Base-by-base conservation (phyloP, 2,797 vertebrate genomes). In the Tokudaia tokunoshimensis region DNA sequence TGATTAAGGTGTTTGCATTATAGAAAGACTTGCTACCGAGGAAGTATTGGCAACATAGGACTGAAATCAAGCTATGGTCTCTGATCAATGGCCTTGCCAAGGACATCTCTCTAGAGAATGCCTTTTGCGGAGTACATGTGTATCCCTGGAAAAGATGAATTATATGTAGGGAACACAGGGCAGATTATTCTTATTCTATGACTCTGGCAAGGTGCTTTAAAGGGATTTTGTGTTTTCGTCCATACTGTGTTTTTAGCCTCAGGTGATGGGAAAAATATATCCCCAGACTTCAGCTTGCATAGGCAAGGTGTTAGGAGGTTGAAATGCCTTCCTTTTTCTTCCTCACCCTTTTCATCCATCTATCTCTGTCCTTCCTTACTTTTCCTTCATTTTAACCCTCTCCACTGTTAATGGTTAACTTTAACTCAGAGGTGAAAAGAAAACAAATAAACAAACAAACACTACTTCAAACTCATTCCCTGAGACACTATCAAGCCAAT, bases 1-100 rank as follows among this genome's bases (percentile, higher is more conserved):
- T 96, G 97, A 98, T 97, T 81, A 97, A 98, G 94, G 94, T 72
- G 80, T 95, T 94, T 93, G 72, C 44, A 59, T 78, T 75, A 41
- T 19, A 59, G 82, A 93, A 94, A 83, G 26, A 92, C 94, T 93
- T 41, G 26, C 83, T 92, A n/a, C 74, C 89, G 3, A 94, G 94
- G 90, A 96, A 86, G 80, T 86, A 94, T 1, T 88, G 9, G 93
- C 83, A 97, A 70, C 96, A 96, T 44, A 70, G 65, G 72, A 92
- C 34, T 14, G 57, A 93, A 97, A 94, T 47, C 95, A 94, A 37
- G 88, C 72, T 96, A 95, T 95, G 76, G 50, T 89, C 65, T 97
- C 89, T 94, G 96, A 97, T 96, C 83, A 75, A 90, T 96, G 85
- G 86, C 84, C 96, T 95, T 72, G 52, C 89, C 94, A 91, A 97